Percentiles rank a stretch among this genome's conserved stretches.
These are phyloP conservation scores for Polypedilum vanderplanki DNA, from an alignment of 1,140 invertebrate species.

Conservation along the genomic window DNA sequence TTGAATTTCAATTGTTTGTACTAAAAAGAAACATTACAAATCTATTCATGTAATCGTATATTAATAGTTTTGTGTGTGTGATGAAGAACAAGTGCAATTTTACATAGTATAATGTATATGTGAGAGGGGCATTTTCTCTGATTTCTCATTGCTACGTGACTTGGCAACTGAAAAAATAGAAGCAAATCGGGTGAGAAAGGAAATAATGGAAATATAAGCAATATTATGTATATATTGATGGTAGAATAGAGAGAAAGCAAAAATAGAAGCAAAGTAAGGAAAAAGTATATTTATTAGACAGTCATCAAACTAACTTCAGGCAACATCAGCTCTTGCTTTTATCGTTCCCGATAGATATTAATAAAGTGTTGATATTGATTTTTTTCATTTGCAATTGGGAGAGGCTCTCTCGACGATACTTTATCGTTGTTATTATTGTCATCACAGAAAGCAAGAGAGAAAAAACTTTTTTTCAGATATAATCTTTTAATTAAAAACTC, in stretches of 20 bases:
- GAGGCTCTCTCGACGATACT: neutral
- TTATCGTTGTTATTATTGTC: neutral
- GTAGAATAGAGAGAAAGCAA: too few relatives aligned
- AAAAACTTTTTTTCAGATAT: neutral
- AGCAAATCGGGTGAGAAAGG: neutral
- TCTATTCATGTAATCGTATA: too few relatives aligned
- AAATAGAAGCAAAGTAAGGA: too few relatives aligned
- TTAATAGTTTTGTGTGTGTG: too few relatives aligned
- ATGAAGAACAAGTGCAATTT: too few relatives aligned
- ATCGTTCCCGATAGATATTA: neutral
- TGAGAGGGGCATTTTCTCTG: neutral
- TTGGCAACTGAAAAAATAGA: slow-evolving; percentile 1
- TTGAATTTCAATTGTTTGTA: too few relatives aligned
- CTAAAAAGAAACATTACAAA: too few relatives aligned
- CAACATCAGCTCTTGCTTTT: neutral
- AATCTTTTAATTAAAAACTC: slow-evolving; percentile 29
- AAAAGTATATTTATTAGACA: neutral
- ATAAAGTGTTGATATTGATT: slow-evolving; percentile 14
- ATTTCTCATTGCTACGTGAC: neutral
- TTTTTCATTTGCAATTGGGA: neutral
- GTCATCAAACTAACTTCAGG: slow-evolving; percentile 5
- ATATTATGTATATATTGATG: neutral
- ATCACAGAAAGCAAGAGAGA: too few relatives aligned
- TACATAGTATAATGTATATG: too few relatives aligned
- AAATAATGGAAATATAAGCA: slow-evolving; percentile 13